A percentile compares a stretch with the other conserved stretches of the same genome.
These are phyloP conservation scores for Diadophis punctatus DNA, from an alignment of 2,113 vertebrate genomes.

Conservation along the genomic window DNA sequence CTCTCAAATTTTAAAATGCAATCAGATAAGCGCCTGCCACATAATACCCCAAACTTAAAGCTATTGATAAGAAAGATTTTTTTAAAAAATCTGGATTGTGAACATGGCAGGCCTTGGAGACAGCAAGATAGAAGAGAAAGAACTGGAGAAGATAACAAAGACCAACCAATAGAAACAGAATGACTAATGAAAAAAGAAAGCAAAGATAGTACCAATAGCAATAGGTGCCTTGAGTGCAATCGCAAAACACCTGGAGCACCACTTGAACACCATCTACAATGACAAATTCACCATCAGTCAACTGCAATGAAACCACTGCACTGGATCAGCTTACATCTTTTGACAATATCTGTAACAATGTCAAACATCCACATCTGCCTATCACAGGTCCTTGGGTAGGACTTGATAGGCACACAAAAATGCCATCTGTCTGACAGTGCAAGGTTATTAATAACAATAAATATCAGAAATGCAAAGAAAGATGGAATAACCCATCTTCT, in stretches of 20 bases:
- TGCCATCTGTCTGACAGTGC: not conserved
- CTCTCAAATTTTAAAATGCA: not conserved
- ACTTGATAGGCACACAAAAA: not conserved
- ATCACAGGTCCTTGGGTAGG: not conserved
- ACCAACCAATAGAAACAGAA: not conserved
- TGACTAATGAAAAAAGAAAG: not conserved
- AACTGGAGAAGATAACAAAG: not conserved
- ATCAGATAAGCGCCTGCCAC: not conserved
- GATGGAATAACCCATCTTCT: not conserved
- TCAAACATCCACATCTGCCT: not conserved
- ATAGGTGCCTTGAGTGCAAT: not conserved
- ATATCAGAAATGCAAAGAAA: not conserved
- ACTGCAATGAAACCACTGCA: not conserved
- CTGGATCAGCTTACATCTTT: not conserved
- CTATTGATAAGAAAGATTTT: not conserved
- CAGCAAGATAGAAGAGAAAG: not conserved
- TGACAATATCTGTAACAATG: not conserved
- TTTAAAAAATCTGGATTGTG: not conserved
- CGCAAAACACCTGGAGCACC: not conserved
- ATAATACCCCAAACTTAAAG: not conserved
- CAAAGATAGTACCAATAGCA: not conserved
- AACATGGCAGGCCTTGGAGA: not conserved
- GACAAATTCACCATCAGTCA: not conserved
- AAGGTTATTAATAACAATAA: not conserved
- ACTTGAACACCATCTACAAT: not conserved